Conservation (phyloP, 2,888 invertebrate species). For the Morpho deidamia region DNA sequence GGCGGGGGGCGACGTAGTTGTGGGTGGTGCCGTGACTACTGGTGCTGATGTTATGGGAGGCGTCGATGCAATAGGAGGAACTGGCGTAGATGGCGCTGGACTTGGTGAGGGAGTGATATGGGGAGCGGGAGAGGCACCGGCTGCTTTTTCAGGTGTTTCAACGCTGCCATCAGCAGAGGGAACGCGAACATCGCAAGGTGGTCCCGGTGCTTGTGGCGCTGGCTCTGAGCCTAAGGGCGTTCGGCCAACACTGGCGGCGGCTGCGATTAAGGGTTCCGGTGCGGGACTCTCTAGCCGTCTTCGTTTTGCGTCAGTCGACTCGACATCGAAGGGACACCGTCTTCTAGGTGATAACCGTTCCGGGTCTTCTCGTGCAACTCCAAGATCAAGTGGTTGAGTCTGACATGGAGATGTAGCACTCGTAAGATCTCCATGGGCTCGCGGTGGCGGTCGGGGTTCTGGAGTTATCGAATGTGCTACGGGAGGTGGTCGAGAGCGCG, state of each 20-base stretch:
- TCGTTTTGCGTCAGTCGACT: conserved; percentile 80
- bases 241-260: conserved; percentile 84
- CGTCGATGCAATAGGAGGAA: conserved; percentile 51
- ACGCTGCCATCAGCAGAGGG: conserved; percentile 80
- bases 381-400: conserved; percentile 88
- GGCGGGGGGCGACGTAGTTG: conserved; percentile 62
- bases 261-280: conserved; percentile 83
- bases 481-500: conserved; percentile 70
- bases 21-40: conserved; percentile 46
- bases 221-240: conserved; percentile 79
- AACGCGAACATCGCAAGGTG: conserved; percentile 74
- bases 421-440: conserved; percentile 48
- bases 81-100: conserved; percentile 63
- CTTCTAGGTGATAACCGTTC: conserved; percentile 81
- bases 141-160: conserved; percentile 73
- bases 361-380: conserved; percentile 81
- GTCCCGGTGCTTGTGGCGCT: conserved; percentile 65
- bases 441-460: conserved; percentile 65
- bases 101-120: conserved; percentile 55
- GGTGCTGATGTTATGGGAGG: conserved; percentile 45
- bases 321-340: conserved; percentile 76
- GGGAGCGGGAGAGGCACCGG: conserved; percentile 64
- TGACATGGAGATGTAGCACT: conserved; percentile 78
- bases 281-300: conserved; percentile 77
- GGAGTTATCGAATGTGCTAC: conserved; percentile 78